These are phyloP conservation scores for Cavia porcellus DNA, from an alignment of 2,113 vertebrate species.

Conservation along the genomic window DNA sequence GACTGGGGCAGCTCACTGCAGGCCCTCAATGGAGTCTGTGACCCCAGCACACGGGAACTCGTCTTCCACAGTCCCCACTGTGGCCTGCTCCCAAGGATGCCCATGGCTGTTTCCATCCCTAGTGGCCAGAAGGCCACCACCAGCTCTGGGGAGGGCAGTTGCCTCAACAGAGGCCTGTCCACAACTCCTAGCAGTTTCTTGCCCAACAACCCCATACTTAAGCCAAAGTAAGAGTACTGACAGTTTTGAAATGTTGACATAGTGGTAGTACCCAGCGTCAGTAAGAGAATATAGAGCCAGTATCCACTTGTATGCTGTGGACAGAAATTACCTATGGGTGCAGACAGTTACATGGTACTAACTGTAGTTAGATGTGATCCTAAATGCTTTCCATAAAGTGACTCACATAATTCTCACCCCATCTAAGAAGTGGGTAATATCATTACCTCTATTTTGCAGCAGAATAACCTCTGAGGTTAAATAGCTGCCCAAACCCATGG, in stretches of 20 bases:
- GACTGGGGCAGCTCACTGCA: not conserved
- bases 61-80: not conserved
- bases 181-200: not conserved
- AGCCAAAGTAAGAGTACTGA: not conserved
- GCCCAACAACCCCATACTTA: not conserved
- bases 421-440: rapidly evolving
- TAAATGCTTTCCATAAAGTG: not conserved
- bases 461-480: not conserved
- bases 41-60: not conserved
- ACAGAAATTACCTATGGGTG: rapidly evolving
- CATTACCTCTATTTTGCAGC: not conserved
- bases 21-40: not conserved
- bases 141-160: not conserved
- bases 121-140: not conserved
- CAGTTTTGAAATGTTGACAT: not conserved
- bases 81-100: not conserved
- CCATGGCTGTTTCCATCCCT: not conserved
- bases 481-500: not conserved
- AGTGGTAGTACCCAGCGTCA: not conserved
- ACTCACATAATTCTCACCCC: not conserved
- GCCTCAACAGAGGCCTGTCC: not conserved
- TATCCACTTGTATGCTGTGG: rapidly evolving
- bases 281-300: not conserved
- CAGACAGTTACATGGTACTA: not conserved
- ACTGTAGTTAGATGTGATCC: not conserved